A percentile compares a stretch with the other conserved stretches of the same genome.
phyloP scores from a whole-genome alignment of 1,140 invertebrate genomes.

The Araneus ventricosus region DNA sequence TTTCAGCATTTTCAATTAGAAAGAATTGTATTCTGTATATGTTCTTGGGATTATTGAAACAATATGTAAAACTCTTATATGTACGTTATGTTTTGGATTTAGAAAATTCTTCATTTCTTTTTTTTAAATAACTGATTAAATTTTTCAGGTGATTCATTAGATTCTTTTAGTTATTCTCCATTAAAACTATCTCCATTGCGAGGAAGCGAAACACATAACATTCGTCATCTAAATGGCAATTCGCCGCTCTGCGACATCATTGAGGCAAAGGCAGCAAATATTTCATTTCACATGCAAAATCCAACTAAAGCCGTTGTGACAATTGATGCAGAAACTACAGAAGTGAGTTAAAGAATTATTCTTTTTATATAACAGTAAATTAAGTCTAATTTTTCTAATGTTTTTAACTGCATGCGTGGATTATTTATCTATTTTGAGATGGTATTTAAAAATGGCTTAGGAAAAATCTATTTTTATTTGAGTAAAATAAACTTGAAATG shows the following conservation, averaged over 20 bases:
- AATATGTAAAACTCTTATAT: too few relatives aligned
- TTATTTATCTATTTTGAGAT: too few relatives aligned
- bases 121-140: not conserved
- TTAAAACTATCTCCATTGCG: conserved; percentile 69
- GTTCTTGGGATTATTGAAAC: too few relatives aligned
- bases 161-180: conserved; percentile 78
- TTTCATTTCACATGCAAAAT: conserved; percentile 78
- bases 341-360: conserved; percentile 76
- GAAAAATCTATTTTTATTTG: too few relatives aligned
- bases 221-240: conserved; percentile 77
- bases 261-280: conserved; percentile 64
- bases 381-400: too few relatives aligned
- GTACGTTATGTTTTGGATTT: too few relatives aligned
- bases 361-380: too few relatives aligned
- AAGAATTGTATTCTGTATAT: too few relatives aligned
- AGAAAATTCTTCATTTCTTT: not conserved
- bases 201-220: conserved; percentile 48
- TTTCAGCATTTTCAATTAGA: too few relatives aligned
- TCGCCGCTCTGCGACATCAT: conserved; percentile 79
- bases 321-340: conserved; percentile 79
- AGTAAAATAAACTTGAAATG: too few relatives aligned
- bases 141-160: conserved; percentile 76
- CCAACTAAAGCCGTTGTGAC: conserved; percentile 80
- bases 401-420: too few relatives aligned
- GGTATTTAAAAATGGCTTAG: too few relatives aligned